Evolutionary conservation across 35 echinoderm and acorn worm species (phyloP).

Genomic region (Lytechinus variegatus): DNA sequence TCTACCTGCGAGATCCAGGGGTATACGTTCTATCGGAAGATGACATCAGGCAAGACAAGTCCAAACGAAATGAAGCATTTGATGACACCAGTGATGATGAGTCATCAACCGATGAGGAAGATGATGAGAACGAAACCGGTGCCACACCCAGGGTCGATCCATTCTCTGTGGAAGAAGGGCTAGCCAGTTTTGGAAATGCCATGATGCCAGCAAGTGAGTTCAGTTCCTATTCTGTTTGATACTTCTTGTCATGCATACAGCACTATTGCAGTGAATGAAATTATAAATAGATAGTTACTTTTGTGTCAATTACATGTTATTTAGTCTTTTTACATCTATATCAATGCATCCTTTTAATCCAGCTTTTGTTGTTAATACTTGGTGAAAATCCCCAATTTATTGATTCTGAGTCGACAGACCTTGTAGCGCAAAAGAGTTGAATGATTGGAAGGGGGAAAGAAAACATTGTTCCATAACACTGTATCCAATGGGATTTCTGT

Average conservation of each 20-base stretch:
- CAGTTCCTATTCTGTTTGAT: not conserved
- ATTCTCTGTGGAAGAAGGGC: not conserved
- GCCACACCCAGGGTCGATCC: not conserved
- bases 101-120: not conserved
- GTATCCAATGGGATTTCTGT: too few species aligned
- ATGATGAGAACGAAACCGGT: slow-evolving; percentile 20
- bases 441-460: not conserved
- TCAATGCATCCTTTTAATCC: not conserved
- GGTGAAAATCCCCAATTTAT: not conserved
- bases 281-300: not conserved
- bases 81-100: not conserved
- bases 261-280: not conserved
- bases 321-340: not conserved
- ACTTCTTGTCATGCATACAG: not conserved
- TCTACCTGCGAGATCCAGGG: slow-evolving; percentile 68
- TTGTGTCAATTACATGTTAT: not conserved
- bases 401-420: too few species aligned
- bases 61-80: not conserved
- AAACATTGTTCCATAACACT: too few species aligned
- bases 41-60: not conserved
- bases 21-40: slow-evolving; percentile 18
- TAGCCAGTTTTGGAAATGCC: not conserved
- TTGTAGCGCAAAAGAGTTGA: not conserved
- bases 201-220: slow-evolving; percentile 20
- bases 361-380: not conserved